Percentiles rank a stretch among this genome's conserved stretches.
Conservation (phyloP, 2,888 invertebrate genomes). For the Ophion costatus region DNA sequence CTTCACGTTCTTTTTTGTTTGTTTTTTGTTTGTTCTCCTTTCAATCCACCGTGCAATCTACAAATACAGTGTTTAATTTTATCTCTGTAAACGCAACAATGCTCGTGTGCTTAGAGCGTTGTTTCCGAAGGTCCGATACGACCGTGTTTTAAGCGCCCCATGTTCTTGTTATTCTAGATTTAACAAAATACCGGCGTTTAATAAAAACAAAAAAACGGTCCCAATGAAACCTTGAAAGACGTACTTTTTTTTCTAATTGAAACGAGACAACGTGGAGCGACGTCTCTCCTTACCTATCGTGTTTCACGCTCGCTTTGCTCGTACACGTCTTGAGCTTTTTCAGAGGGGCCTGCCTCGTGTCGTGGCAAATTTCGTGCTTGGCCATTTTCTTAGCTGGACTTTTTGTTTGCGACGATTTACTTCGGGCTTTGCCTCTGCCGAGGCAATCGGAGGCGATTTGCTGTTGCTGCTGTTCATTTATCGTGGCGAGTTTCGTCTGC, state of each 20-base stretch:
- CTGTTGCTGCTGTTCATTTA: slow-evolving; percentile 65
- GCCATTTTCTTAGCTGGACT: slow-evolving; percentile 70
- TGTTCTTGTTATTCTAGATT: slow-evolving; percentile 38
- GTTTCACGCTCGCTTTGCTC: slow-evolving; percentile 58
- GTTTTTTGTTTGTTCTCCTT: neutral
- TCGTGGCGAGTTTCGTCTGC: slow-evolving; percentile 68
- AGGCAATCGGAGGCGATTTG: slow-evolving; percentile 37
- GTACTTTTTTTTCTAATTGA: slow-evolving; percentile 26
- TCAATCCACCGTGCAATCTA: slow-evolving; percentile 22
- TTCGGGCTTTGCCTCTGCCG: slow-evolving; percentile 9
- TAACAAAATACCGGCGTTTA: slow-evolving; percentile 7
- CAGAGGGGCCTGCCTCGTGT: slow-evolving; percentile 37
- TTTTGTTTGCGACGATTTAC: slow-evolving; percentile 65
- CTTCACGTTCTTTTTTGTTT: neutral
- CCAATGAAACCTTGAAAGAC: neutral
- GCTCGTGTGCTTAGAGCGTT: slow-evolving; percentile 15
- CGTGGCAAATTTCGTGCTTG: slow-evolving; percentile 40
- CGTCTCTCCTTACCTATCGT: slow-evolving; percentile 49
- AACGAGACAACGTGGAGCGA: neutral
- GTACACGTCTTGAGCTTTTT: slow-evolving; percentile 62
- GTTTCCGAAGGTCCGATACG: slow-evolving; percentile 19
- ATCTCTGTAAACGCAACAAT: slow-evolving; percentile 2
- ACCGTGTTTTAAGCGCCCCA: slow-evolving; percentile 33
- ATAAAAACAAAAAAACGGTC: neutral
- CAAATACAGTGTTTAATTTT: slow-evolving; percentile 42